These are phyloP conservation scores for Metopia argyrocephala DNA, from an alignment of 2,888 invertebrate genomes.

Conservation along the genomic window DNA sequence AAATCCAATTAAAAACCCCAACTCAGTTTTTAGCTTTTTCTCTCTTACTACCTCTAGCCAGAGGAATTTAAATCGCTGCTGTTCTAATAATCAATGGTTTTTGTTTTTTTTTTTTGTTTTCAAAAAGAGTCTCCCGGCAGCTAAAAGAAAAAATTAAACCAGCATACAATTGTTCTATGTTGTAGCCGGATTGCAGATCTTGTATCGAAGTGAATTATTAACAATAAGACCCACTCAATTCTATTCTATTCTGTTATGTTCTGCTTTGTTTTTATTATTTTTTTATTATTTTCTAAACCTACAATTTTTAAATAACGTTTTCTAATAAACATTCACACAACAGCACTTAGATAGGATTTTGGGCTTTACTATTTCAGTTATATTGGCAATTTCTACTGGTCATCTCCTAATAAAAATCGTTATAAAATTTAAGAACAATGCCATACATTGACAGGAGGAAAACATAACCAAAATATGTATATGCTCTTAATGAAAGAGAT, in stretches of 20 bases:
- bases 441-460: background rate
- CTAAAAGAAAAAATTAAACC: background rate
- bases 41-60: background rate
- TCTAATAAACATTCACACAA: background rate
- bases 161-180: slow-evolving; percentile 54
- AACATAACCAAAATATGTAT: slow-evolving; percentile 44
- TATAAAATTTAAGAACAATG: slow-evolving; percentile 40
- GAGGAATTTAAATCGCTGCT: slow-evolving; percentile 76
- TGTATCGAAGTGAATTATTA: slow-evolving; percentile 20
- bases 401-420: background rate
- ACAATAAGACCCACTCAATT: slow-evolving; percentile 4
- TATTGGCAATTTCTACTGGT: slow-evolving; percentile 24
- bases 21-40: background rate
- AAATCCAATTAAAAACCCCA: slow-evolving; percentile 79
- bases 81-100: slow-evolving; percentile 41
- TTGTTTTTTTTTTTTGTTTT: no score
- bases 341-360: background rate
- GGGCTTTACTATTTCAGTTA: background rate
- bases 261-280: no score
- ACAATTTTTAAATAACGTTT: slow-evolving; percentile 49
- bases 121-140: slow-evolving; percentile 26
- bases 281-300: background rate
- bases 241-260: background rate
- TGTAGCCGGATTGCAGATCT: slow-evolving; percentile 43
- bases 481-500: slow-evolving; percentile 41